phyloP scores from a whole-genome alignment of 2,888 invertebrate genomes.

The Rotaria macrura region DNA sequence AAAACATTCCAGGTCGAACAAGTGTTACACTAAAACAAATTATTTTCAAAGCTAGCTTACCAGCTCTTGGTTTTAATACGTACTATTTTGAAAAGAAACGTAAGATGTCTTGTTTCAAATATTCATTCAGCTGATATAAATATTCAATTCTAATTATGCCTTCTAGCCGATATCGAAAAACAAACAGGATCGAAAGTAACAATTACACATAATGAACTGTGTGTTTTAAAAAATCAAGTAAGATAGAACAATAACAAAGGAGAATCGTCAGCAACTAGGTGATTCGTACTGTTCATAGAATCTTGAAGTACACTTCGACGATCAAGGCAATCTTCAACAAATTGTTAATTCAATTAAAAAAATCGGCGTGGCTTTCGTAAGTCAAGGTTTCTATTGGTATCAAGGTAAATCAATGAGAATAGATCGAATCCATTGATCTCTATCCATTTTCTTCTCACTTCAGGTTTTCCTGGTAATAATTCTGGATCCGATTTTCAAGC shows the following conservation, averaged over 20 bases:
- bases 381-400: background rate
- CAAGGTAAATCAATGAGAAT: background rate
- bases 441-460: background rate
- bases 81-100: background rate
- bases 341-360: background rate
- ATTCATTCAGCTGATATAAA: background rate
- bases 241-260: too few species aligned
- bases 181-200: background rate
- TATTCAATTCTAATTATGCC: background rate
- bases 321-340: background rate
- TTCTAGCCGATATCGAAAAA: background rate
- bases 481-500: conserved; percentile 57
- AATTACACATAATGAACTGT: background rate
- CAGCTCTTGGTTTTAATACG: background rate
- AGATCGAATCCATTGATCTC: too few species aligned
- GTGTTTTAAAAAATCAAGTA: conserved; percentile 10
- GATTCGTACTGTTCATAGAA: too few species aligned
- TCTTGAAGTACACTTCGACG: background rate
- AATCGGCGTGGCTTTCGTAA: background rate
- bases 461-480: conserved; percentile 62
- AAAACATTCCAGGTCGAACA: background rate
- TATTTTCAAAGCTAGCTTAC: background rate
- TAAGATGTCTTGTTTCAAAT: background rate
- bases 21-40: background rate
- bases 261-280: too few species aligned